Percentiles rank a stretch among this genome's conserved stretches.
These are phyloP conservation scores for Anthrax anthrax DNA, from an alignment of 2,888 invertebrate species.

Conservation along the genomic window DNA sequence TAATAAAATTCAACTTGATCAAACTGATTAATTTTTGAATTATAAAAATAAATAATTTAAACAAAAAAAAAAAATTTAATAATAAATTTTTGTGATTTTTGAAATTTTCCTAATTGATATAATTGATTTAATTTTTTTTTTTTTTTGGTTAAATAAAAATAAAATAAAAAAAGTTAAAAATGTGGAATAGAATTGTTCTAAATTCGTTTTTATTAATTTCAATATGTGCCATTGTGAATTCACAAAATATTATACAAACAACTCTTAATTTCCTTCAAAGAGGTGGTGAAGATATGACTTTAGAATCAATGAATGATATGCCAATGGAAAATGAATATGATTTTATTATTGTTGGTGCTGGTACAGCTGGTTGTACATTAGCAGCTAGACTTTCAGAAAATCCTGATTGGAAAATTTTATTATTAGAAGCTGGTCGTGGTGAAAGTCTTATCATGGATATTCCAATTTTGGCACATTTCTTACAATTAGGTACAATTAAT, in stretches of 20 bases:
- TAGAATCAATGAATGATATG: constrained; percentile 7
- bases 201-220: background rate
- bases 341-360: constrained; percentile 43
- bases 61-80: no score
- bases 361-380: constrained; percentile 44
- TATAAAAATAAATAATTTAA: no score
- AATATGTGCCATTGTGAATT: background rate
- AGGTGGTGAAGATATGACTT: constrained; percentile 6
- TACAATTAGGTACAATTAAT: constrained; percentile 50
- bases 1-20: no score
- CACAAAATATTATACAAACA: constrained; percentile 7
- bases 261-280: constrained; percentile 8
- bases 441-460: constrained; percentile 50
- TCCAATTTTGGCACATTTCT: constrained; percentile 48
- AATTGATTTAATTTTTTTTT: no score
- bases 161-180: no score
- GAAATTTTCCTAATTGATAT: no score
- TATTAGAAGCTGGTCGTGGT: constrained; percentile 44
- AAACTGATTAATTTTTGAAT: no score
- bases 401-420: constrained; percentile 38
- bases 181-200: background rate
- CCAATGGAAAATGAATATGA: constrained; percentile 29
- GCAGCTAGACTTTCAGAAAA: constrained; percentile 47
- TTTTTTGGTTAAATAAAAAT: no score
- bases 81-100: no score